Evolutionary conservation across 2,113 vertebrate genomes (phyloP).

Genomic region (Pterocles orientalis): DNA sequence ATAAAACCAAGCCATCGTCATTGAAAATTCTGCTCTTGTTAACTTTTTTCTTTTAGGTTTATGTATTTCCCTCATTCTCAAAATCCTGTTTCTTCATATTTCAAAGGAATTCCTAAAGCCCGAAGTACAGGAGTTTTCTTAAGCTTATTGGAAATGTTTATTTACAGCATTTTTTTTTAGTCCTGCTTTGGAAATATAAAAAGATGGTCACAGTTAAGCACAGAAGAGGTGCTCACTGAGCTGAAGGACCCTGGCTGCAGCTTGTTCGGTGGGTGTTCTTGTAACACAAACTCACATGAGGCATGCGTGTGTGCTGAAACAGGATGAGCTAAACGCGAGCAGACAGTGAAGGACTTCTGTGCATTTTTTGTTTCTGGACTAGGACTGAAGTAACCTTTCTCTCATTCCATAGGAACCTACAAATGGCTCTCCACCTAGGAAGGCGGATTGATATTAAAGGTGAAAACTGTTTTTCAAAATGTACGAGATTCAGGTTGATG

Average conservation of each 20-base stretch:
- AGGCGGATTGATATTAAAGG: neutral
- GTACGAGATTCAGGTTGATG: neutral
- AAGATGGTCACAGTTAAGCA: neutral
- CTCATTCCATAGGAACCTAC: neutral
- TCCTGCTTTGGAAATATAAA: neutral
- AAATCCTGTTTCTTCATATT: neutral
- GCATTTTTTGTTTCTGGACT: neutral
- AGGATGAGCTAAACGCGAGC: neutral
- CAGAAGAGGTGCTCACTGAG: neutral
- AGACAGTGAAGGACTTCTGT: neutral
- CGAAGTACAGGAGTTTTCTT: neutral
- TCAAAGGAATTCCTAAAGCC: neutral
- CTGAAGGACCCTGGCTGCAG: neutral
- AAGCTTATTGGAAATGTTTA: neutral
- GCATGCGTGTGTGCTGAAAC: neutral
- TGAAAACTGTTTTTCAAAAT: neutral
- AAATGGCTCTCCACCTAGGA: neutral
- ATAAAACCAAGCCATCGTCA: neutral
- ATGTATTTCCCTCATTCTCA: neutral
- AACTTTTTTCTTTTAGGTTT: neutral
- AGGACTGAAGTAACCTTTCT: neutral
- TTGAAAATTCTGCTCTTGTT: neutral
- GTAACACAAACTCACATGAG: neutral
- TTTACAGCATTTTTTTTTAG: neutral
- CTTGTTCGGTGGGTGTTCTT: neutral